Percentiles rank a stretch among this genome's conserved stretches.
These are phyloP conservation scores for Tholera decimalis DNA, from an alignment of 2,888 invertebrate species.

Conservation along the genomic window DNA sequence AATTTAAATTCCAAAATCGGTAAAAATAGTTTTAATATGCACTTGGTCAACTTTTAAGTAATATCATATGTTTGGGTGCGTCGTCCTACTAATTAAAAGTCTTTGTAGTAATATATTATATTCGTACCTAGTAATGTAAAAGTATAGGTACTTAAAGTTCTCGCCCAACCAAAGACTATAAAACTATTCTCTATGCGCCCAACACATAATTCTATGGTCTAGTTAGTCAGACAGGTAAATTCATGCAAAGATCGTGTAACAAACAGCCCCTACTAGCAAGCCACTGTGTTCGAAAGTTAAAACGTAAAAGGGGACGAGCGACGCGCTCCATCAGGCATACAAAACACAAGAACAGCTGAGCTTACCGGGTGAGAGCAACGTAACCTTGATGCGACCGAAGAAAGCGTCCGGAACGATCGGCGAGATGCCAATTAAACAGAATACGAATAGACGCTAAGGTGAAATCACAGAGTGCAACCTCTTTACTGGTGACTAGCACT, in stretches of 20 bases:
- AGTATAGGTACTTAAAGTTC: too few species aligned
- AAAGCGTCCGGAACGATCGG: conserved; percentile 84
- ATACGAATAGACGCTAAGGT: conserved; percentile 77
- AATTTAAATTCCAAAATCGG: conserved; percentile 29
- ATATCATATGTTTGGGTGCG: not conserved
- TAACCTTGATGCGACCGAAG: conserved; percentile 85
- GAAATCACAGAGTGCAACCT: conserved; percentile 72
- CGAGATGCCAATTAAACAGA: conserved; percentile 80
- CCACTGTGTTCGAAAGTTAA: conserved; percentile 72
- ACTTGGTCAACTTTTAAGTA: not conserved
- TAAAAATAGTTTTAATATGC: conserved; percentile 17
- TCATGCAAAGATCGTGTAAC: conserved; percentile 25
- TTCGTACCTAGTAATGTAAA: too few species aligned
- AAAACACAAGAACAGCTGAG: conserved; percentile 64
- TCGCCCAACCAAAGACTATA: too few species aligned
- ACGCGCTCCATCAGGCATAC: conserved; percentile 72
- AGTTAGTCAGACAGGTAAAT: too few species aligned
- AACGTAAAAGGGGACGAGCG: conserved; percentile 67
- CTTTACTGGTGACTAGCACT: conserved; percentile 56
- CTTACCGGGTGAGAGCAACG: conserved; percentile 80
- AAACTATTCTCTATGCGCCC: too few species aligned
- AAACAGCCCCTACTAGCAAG: conserved; percentile 33
- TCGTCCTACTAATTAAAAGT: not conserved
- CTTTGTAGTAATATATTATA: too few species aligned
- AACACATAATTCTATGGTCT: not conserved